phyloP scores from a whole-genome alignment of 2,797 vertebrate genomes.

The Parambassis ranga region DNA sequence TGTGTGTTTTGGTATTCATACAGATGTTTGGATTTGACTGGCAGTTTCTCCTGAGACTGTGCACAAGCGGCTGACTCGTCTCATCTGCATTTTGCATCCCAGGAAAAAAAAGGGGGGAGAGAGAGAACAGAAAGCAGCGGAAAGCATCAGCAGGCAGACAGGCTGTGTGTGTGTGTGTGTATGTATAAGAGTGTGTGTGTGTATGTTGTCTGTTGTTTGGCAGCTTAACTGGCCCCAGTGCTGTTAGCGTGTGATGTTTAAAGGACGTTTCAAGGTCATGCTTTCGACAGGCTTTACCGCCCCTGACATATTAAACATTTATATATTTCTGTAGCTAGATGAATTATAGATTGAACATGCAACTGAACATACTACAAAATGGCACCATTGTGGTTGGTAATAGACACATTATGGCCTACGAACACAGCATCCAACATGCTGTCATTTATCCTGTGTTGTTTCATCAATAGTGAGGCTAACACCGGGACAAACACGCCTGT shows the following conservation, averaged over 20 bases:
- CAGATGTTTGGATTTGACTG: slow-evolving; percentile 81
- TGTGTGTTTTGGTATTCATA: slow-evolving; percentile 80
- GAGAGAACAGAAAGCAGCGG: slow-evolving; percentile 60
- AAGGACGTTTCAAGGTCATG: slow-evolving; percentile 83
- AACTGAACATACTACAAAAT: slow-evolving; percentile 71
- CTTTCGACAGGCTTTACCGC: slow-evolving; percentile 67
- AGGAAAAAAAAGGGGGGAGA: slow-evolving; percentile 76
- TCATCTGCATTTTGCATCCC: slow-evolving; percentile 85
- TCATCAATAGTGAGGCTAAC: slow-evolving; percentile 25
- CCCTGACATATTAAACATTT: slow-evolving; percentile 75
- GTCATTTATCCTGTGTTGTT: slow-evolving; percentile 20
- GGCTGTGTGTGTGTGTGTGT: slow-evolving; percentile 16
- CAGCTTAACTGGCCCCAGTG: slow-evolving; percentile 68
- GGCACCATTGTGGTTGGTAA: slow-evolving; percentile 58
- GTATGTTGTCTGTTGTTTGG: slow-evolving; percentile 58
- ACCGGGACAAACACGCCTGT: background rate
- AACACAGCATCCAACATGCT: slow-evolving; percentile 23
- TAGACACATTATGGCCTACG: slow-evolving; percentile 60
- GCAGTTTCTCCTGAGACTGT: slow-evolving; percentile 80
- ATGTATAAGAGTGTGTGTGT: background rate
- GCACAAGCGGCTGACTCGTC: slow-evolving; percentile 78
- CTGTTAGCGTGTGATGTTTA: slow-evolving; percentile 72
- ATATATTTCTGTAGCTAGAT: slow-evolving; percentile 70
- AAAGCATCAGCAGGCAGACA: slow-evolving; percentile 63
- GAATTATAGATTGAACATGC: slow-evolving; percentile 76